Evolutionary conservation across 2,113 vertebrate genomes (phyloP), one percentile per base, ranked within the genome.

Genomic region (Microtus oregoni): DNA sequence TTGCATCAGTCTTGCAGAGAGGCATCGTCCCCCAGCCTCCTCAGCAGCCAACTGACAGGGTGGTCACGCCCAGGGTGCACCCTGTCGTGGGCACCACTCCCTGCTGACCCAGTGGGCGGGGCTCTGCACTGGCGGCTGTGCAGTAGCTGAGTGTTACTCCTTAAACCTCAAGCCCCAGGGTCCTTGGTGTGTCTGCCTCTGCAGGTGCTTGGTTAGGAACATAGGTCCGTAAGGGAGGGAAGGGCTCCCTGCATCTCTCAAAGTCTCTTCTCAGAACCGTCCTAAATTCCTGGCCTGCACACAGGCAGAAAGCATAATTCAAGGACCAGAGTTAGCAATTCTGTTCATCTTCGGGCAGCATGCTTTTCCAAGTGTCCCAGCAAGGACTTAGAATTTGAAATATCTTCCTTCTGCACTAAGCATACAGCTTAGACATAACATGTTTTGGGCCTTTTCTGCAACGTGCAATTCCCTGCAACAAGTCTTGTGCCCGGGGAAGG

Each of bases 261-360:
- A 20, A 94, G 89, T 92, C 24, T 88, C 79, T 50, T 28, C 2
- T 79, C 0, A 41, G 83, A 79, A 19, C 44, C 13, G 78, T 47
- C 0, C 93, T 86, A 65, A 9, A 47, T 89, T 86, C 92, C 94
- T 87, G 96, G 89, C 89, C 91, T 44, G 11, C 19, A 38, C 1
- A 0, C 26, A 61, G 2, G 7, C 10, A 41, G 87, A 0, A 0
- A 30, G 52, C 73, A 13, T 58, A 30, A 47, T 95, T 91, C 94
- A 15, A 96, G 96, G 38, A 19, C 47, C 86, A 63, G 35, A 1
- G 1, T 86, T 44, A 91, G 17, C 86, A 15, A 73, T 78, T 94
- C 5, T 89, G 94, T 90, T 79, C 86, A 73, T 97, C 35, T 83
- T 58, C 4, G 92, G 95, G 94, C 75, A 89, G 87, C 30, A 76